Conservation (phyloP, 2,797 vertebrate species). For the Myotis pilosus region DNA sequence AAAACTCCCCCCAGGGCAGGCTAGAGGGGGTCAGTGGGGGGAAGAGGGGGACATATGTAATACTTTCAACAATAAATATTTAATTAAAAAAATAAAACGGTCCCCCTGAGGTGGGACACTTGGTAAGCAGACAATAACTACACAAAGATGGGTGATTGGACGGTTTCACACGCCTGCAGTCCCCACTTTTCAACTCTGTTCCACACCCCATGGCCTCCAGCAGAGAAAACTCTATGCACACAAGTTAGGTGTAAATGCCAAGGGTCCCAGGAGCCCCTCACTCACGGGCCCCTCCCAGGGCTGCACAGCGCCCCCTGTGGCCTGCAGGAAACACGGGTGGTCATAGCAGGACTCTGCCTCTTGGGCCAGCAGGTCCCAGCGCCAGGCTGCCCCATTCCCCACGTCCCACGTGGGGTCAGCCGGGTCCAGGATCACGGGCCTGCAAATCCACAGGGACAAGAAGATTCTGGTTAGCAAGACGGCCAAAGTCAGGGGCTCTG, state of each 20-base stretch:
- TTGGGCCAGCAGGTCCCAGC: constrained; percentile 67
- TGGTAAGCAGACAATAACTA: no score
- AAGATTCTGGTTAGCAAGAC: not conserved
- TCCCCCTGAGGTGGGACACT: not conserved
- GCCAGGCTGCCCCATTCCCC: constrained; percentile 31
- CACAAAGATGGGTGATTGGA: not conserved
- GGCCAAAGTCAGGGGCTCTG: not conserved
- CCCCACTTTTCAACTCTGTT: not conserved
- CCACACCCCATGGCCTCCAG: not conserved
- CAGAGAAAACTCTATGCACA: not conserved
- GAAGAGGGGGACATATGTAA: no score
- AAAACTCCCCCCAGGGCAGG: not conserved
- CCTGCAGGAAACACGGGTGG: constrained; percentile 2
- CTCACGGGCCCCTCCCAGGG: constrained; percentile 69
- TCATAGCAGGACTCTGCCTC: not conserved
- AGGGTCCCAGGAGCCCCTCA: not conserved
- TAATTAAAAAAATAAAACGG: no score
- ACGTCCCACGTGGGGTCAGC: constrained; percentile 72
- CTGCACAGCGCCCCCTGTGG: not conserved
- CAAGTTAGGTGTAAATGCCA: not conserved
- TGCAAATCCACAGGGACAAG: constrained; percentile 16
- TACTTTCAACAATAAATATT: no score
- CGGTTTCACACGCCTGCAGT: rapidly evolving
- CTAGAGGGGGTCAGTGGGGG: no score
- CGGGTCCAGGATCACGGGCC: constrained; percentile 75